Base-by-base conservation (phyloP, 2,888 invertebrate species). In the Globia sparganii region DNA sequence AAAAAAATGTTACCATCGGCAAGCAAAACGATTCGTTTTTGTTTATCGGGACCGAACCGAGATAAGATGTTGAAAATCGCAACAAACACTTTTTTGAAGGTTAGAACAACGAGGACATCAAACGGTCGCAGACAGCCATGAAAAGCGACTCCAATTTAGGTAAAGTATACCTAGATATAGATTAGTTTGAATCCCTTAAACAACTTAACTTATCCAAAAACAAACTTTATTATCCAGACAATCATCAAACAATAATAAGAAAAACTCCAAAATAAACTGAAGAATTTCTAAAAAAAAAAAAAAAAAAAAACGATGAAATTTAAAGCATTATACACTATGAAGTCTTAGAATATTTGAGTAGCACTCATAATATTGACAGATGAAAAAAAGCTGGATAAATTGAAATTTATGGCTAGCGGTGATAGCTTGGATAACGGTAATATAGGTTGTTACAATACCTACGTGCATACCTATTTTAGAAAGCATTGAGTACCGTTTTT, bases 341-440 rank as follows among this genome's bases (percentile, higher is more conserved):
- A 70, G 34, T 53, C 73, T 72, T 31, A 1, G 25, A 78, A 66
- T 72, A 70, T 73, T 75, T 68, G 13, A 66, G 40, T 15, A 74
- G 61, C 49, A 82, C 71, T 82, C 70, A n/a, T 28, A 49, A 75
- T 64, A 37, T 61, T 78, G 78, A 66, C n/a, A 59, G 43, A 65
- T 37, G 28, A 59, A 56, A 77, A 66, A 73, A 62, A 13, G 4
- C 13, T 58, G 25, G 37, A 56, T n/a, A 75, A 65, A 61, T 76
- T 78, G 58, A 58, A 72, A 67, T 15, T 6, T 46, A 25, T 25
- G 49, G n/a, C 62, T 78, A 43, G 34, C 9, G 18, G 8, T 74
- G 79, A 72, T 34, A 15, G 59, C 49, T 25, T 58, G 74, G 46
- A 58, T 73, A 64, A 71, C 34, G n/a, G 11, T 28, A 0, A 70